Evolutionary conservation across 1,140 invertebrate genomes (phyloP).

Genomic region (Calycopis cecrops): DNA sequence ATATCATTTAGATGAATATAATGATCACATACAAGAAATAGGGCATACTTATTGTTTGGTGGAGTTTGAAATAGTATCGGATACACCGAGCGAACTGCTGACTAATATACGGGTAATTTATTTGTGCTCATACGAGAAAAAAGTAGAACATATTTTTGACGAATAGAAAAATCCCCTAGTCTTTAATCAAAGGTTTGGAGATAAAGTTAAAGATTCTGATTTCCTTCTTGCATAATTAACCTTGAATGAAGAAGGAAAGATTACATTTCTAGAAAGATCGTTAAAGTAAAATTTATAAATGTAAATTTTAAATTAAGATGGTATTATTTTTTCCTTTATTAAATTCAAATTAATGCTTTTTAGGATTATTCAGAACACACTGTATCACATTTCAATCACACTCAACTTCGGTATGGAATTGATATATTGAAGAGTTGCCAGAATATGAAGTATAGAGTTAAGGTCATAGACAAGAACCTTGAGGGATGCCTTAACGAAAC

Average conservation of each 20-base stretch:
- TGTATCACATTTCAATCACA: conserved; percentile 38
- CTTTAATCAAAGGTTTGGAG: too few relatives aligned
- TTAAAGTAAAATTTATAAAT: too few relatives aligned
- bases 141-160: too few relatives aligned
- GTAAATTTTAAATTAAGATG: background rate
- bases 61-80: conserved; percentile 23
- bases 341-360: conserved; percentile 19
- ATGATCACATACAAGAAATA: conserved; percentile 14
- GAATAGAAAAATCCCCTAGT: too few relatives aligned
- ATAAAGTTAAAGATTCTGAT: too few relatives aligned
- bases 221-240: too few relatives aligned
- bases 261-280: too few relatives aligned
- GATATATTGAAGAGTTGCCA: conserved; percentile 39
- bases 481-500: conserved; percentile 28
- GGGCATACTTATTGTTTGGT: conserved; percentile 23
- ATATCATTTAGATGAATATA: conserved; percentile 22
- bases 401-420: conserved; percentile 34
- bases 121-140: too few relatives aligned
- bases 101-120: conserved; percentile 23
- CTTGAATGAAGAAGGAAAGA: too few relatives aligned
- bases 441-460: conserved; percentile 26
- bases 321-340: conserved; percentile 5
- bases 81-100: conserved; percentile 23
- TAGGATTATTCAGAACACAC: conserved; percentile 41
- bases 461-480: conserved; percentile 16